Base-by-base conservation (phyloP, 2,113 vertebrate species). In the Ramphastos sulfuratus region DNA sequence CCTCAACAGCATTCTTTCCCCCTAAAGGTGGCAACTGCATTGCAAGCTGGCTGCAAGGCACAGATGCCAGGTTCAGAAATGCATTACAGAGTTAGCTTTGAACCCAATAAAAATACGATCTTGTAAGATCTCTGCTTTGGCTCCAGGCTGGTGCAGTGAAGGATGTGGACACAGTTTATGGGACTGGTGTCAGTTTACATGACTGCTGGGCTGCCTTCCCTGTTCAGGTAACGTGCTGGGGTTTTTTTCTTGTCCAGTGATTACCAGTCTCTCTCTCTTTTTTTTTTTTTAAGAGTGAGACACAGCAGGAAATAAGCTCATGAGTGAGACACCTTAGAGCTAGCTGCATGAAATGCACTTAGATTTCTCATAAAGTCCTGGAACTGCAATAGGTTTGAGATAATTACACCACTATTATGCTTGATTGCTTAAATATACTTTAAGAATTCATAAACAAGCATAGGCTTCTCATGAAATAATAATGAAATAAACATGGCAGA, bases 371-470 rank as follows among this genome's bases (percentile, higher is more conserved):
- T 92, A 79, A 96, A 92, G 84, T 85, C 93, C 87, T 92, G 54
- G 58, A 96, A 81, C 65, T 92, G 94, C 92, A 81, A 83, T 93
- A 83, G 76, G 87, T 92, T 96, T 96, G 89, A 83, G 91, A 96
- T 96, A 95, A 97, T 97, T 97, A 89, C 82, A 93, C 87, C 70
- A 75, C 92, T 94, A 89, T 96, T 95, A 94, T 93, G 91, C 94
- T 91, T 95, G 95, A 95, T 96, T 97, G 93, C 95, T 96, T 96
- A 96, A 96, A 95, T 94, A 96, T 93, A 94, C 93, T 94, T 92
- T 96, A 95, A 95, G 93, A 96, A 96, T 97, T 96, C 94, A 96
- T 95, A 93, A 97, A 94, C 91, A 93, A 97, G 93, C 91, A 58
- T 59, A 94, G 94, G 80, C n/a, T 93, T 69, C 85, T 96, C 91